Conservation (phyloP, 2,797 vertebrate genomes). For the Xerus rutilus region DNA sequence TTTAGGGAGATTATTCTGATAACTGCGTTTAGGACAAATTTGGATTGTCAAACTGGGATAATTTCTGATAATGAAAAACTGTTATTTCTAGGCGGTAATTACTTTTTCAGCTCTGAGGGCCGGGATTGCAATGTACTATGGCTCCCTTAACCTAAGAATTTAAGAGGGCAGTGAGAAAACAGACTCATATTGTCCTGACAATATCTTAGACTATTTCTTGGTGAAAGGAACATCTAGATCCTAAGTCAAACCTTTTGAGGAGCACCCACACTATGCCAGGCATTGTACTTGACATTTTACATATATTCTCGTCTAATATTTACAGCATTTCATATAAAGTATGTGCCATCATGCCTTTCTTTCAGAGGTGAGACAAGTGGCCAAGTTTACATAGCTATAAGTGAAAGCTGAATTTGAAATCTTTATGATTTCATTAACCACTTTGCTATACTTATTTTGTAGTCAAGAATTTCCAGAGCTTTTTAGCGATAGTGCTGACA, state of each 20-base stretch:
- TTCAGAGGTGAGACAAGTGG: conserved; percentile 34
- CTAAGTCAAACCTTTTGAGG: not conserved
- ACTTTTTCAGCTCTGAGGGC: conserved; percentile 34
- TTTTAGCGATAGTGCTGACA: not conserved
- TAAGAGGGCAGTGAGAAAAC: conserved; percentile 19
- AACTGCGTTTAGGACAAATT: not conserved
- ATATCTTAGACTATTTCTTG: conserved; percentile 8
- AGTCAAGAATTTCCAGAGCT: not conserved
- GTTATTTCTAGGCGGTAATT: conserved; percentile 44
- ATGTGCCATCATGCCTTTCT: not conserved
- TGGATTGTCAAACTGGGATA: conserved; percentile 6
- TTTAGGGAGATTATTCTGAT: conserved; percentile 47
- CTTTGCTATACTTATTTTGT: not conserved
- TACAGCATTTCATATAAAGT: not conserved
- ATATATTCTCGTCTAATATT: not conserved
- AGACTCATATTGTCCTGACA: not conserved
- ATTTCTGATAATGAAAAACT: conserved; percentile 41
- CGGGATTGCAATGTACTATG: not conserved
- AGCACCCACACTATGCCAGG: not conserved
- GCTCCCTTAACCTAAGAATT: conserved; percentile 6
- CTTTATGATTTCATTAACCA: conserved; percentile 56
- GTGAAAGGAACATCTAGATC: not conserved
- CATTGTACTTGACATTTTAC: not conserved
- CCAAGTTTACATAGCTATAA: not conserved
- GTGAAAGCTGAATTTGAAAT: conserved; percentile 41